These are phyloP conservation scores for Augiades crinisus DNA, from an alignment of 2,888 invertebrate genomes.

Conservation along the genomic window DNA sequence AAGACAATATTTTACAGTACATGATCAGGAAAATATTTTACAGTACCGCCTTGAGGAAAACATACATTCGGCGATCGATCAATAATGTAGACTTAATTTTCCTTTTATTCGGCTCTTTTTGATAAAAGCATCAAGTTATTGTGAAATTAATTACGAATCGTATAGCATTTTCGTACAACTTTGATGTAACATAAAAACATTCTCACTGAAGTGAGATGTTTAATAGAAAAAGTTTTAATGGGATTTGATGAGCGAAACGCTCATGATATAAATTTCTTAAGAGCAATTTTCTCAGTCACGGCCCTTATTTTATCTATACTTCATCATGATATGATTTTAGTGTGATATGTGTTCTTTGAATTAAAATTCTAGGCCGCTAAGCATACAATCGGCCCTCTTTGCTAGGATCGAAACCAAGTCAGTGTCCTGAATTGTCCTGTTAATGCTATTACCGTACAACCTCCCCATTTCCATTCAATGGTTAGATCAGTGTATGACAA, in stretches of 20 bases:
- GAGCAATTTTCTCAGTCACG: slow-evolving; percentile 50
- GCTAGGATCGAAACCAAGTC: slow-evolving; percentile 6
- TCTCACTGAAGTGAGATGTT: slow-evolving; percentile 67
- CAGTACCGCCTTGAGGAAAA: too few relatives aligned
- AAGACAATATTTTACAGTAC: too few relatives aligned
- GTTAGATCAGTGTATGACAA: slow-evolving; percentile 13
- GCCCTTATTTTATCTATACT: slow-evolving; percentile 42
- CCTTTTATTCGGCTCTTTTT: background rate
- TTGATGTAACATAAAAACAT: slow-evolving; percentile 58
- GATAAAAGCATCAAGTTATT: slow-evolving; percentile 40
- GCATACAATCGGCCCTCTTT: slow-evolving; percentile 18
- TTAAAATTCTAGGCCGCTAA: slow-evolving; percentile 10
- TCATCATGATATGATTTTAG: slow-evolving; percentile 34
- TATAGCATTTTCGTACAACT: slow-evolving; percentile 56
- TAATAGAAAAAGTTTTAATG: slow-evolving; percentile 78
- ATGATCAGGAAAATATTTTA: too few relatives aligned
- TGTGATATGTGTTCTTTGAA: background rate
- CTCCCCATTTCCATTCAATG: slow-evolving; percentile 21
- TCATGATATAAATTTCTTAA: slow-evolving; percentile 59
- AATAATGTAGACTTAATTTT: too few relatives aligned
- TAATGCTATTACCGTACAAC: slow-evolving; percentile 14
- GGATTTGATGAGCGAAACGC: slow-evolving; percentile 69
- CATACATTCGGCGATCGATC: too few relatives aligned
- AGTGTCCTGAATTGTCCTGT: slow-evolving; percentile 7
- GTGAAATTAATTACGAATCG: slow-evolving; percentile 51